Percentiles rank a stretch among this genome's conserved stretches.
These are phyloP conservation scores for Drosophila borealis DNA, from an alignment of 2,888 invertebrate species.

Conservation along the genomic window DNA sequence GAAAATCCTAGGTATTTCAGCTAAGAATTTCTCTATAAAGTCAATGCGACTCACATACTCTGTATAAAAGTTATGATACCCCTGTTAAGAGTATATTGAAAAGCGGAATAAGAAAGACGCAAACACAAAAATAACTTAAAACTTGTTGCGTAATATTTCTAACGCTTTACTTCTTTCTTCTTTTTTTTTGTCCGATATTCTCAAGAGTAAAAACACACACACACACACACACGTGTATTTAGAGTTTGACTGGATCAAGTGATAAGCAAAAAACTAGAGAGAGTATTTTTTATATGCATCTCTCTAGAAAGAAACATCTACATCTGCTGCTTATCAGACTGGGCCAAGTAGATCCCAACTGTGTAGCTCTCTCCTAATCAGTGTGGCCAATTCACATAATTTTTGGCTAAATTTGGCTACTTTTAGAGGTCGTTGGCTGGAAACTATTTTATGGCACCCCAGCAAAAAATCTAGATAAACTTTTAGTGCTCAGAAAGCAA, in stretches of 20 bases:
- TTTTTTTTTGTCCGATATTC: slow-evolving; percentile 15
- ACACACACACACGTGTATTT: background rate
- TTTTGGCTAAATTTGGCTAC: too few relatives aligned
- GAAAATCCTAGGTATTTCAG: too few relatives aligned
- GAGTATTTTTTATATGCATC: background rate
- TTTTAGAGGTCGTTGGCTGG: too few relatives aligned
- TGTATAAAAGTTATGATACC: too few relatives aligned
- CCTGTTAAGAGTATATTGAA: slow-evolving; percentile 5
- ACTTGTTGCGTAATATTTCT: slow-evolving; percentile 62
- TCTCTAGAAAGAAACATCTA: slow-evolving; percentile 11
- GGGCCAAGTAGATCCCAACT: background rate
- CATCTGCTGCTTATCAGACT: slow-evolving; percentile 30
- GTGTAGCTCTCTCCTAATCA: slow-evolving; percentile 4
- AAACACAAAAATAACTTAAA: slow-evolving; percentile 52
- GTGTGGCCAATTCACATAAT: background rate
- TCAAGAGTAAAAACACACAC: slow-evolving; percentile 2
- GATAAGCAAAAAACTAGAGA: slow-evolving; percentile 9
- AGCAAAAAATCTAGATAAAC: too few relatives aligned
- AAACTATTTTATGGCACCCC: too few relatives aligned
- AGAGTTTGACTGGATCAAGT: slow-evolving; percentile 5
- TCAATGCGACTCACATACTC: too few relatives aligned
- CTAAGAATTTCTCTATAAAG: too few relatives aligned
- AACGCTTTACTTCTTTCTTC: slow-evolving; percentile 19
- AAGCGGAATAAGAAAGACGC: slow-evolving; percentile 16
- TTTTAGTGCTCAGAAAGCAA: too few relatives aligned